phyloP scores from a whole-genome alignment of 2,888 invertebrate genomes.

The Cataglyphis livida region DNA sequence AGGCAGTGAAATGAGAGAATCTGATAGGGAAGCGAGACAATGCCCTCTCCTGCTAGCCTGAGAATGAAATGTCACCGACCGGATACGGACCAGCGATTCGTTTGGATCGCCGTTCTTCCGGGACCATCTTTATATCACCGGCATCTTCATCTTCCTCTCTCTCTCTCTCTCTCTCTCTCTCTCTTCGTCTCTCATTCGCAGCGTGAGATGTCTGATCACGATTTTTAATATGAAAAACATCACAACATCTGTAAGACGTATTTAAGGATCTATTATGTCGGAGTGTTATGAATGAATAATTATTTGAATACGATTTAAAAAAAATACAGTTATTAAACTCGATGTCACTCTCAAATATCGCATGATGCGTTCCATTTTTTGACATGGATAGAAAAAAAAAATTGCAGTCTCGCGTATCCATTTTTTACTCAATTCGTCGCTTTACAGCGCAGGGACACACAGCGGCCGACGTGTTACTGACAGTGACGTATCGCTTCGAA shows the following conservation, averaged over 20 bases:
- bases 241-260: not conserved
- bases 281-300: not conserved
- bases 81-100: slow-evolving; percentile 80
- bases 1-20: slow-evolving; percentile 84
- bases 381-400: not conserved
- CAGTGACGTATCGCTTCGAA: slow-evolving; percentile 77
- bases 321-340: not conserved
- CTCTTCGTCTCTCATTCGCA: slow-evolving; percentile 19
- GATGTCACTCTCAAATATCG: not conserved
- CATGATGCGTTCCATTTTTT: not conserved
- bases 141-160: slow-evolving; percentile 44
- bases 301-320: not conserved
- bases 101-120: slow-evolving; percentile 78
- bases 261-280: not conserved
- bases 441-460: slow-evolving; percentile 27
- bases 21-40: slow-evolving; percentile 83
- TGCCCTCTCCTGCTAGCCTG: slow-evolving; percentile 78
- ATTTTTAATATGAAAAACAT: slow-evolving; percentile 17
- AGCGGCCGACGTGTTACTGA: slow-evolving; percentile 62
- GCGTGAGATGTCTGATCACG: not conserved
- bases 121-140: slow-evolving; percentile 70
- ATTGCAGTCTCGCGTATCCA: slow-evolving; percentile 35
- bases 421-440: slow-evolving; percentile 28
- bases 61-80: slow-evolving; percentile 84
- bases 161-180: not conserved